Evolutionary conservation across 2,888 invertebrate genomes (phyloP), one percentile per base, ranked within the genome.

Genomic region (Tanytarsus gracilentus): DNA sequence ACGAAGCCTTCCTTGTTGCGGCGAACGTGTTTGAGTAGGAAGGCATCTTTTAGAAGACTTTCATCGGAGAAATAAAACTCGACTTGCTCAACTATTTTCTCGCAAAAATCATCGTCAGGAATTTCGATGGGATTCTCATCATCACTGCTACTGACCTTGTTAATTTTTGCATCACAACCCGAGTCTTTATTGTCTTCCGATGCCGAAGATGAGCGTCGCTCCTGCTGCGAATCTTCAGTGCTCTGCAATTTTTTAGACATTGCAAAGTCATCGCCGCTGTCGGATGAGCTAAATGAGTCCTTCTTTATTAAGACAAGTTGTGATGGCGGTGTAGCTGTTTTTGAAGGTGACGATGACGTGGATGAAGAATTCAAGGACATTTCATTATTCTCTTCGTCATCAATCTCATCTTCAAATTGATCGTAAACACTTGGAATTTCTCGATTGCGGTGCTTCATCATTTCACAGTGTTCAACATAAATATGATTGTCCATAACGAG

Each of bases 61-160:
- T 89, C 91, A 70, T 97, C 93, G 63, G 93, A 92, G 75, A 97
- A 96, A 74, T 96, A 96, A 71, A 88, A 93, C 75, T 97, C 96
- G 23, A 96, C 95, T 71, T 92, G 92, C 50, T 85, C 80, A 53
- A 87, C 83, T 66, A 93, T 91, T 67, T 86, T 82, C 63, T 84
- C 81, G 9, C 87, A 82, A 29, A 89, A 73, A 65, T 89, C 89
- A 4, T 88, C 88, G 64, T 82, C 84, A 0, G 89, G 90, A 61
- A 73, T 68, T 14, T 75, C 65, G 0, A 75, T 69, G 0, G 75
- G 69, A 8, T 8, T 25, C 4, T 30, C 11, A 8, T 55, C 30
- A 21, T 62, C 40, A 23, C 58, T 33, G 69, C 68, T 23, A 72
- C 63, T 1, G 66, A 67, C n/a, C 33, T 51, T 50, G 33, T 62